Percentiles rank a stretch among this genome's conserved stretches.
phyloP scores from a whole-genome alignment of 2,888 invertebrate species.

The Dioctria linearis region DNA sequence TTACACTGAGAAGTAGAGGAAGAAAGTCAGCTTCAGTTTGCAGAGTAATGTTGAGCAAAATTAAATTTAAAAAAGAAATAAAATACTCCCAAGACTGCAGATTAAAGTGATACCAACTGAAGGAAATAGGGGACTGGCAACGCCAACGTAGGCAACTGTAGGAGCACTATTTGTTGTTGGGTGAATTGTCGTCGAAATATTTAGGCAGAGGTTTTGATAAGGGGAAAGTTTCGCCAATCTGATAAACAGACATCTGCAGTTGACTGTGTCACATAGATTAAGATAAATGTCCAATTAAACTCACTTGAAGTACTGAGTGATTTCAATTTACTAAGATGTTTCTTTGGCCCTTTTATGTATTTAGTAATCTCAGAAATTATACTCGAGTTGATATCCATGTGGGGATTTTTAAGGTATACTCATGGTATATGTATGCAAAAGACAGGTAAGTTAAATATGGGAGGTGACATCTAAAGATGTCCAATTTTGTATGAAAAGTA shows the following conservation, averaged over 20 bases:
- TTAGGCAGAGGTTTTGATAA: conserved; percentile 27
- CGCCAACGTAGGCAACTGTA: too few relatives aligned
- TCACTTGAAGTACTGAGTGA: conserved; percentile 38
- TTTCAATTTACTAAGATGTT: conserved; percentile 38
- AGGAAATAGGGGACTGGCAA: too few relatives aligned
- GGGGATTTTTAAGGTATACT: too few relatives aligned
- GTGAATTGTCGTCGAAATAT: conserved; percentile 34
- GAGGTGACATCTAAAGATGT: too few relatives aligned
- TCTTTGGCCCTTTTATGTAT: background rate
- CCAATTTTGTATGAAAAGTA: too few relatives aligned
- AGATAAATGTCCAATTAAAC: conserved; percentile 50
- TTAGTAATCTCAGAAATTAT: too few relatives aligned
- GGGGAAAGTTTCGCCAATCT: conserved; percentile 26
- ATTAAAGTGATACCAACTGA: too few relatives aligned
- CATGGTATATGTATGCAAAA: too few relatives aligned
- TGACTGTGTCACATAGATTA: conserved; percentile 45
- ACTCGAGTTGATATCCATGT: too few relatives aligned
- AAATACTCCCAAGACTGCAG: background rate
- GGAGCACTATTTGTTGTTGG: too few relatives aligned
- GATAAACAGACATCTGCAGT: conserved; percentile 39
- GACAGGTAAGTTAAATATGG: too few relatives aligned
- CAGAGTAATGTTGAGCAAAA: conserved; percentile 19
- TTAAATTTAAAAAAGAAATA: conserved; percentile 43
- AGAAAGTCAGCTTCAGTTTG: conserved; percentile 5
- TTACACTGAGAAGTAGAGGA: background rate